Conservation (phyloP, 1,140 invertebrate genomes). For the Phocides pigmalion region DNA sequence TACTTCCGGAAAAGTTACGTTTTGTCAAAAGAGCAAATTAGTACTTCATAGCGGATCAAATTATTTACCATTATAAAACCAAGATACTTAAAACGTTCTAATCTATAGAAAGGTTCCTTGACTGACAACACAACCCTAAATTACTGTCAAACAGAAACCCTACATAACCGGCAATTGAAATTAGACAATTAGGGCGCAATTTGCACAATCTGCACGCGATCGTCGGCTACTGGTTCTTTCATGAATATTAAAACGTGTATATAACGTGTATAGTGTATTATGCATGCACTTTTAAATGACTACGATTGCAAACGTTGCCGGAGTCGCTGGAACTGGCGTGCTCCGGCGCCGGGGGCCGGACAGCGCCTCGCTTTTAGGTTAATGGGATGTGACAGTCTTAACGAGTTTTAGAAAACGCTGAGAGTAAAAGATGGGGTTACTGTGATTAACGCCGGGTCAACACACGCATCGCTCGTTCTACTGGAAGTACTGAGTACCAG, state of each 20-base stretch:
- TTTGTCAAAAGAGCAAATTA: no score
- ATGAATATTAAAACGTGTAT: constrained; percentile 28
- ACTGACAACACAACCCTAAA: neutral
- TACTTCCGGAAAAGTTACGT: no score
- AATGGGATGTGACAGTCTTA: constrained; percentile 25
- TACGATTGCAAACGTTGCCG: neutral
- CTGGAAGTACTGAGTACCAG: neutral
- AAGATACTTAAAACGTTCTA: no score
- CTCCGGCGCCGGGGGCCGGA: neutral
- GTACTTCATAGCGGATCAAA: no score
- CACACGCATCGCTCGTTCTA: neutral
- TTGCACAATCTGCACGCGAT: constrained; percentile 30
- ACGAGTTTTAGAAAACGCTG: constrained; percentile 23
- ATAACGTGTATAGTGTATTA: no score
- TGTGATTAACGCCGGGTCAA: constrained; percentile 10
- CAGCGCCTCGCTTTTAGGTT: constrained; percentile 14
- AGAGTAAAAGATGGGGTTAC: constrained; percentile 12
- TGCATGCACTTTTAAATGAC: constrained; percentile 20
- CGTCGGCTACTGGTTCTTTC: constrained; percentile 1
- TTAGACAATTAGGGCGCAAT: constrained; percentile 23
- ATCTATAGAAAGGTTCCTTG: neutral
- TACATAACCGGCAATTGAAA: constrained; percentile 17
- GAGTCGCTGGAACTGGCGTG: constrained; percentile 3
- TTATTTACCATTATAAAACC: no score
- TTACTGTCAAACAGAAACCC: neutral